Base-by-base conservation (phyloP, 1,140 invertebrate species). In the Mercenaria mercenaria region DNA sequence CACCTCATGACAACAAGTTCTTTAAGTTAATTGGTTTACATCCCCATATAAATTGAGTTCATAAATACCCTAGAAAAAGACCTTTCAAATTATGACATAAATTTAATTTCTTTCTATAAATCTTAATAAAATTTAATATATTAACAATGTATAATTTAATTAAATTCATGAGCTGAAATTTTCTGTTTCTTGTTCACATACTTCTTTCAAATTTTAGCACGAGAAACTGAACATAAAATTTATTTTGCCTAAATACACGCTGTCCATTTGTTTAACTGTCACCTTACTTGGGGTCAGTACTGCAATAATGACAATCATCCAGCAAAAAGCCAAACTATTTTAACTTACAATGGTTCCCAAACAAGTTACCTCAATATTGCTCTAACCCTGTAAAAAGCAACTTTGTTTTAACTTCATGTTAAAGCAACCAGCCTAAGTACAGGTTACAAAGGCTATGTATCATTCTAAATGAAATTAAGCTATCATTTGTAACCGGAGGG, bases 251-350 rank as follows among this genome's bases (percentile, higher is more conserved):
- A 2, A 39, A 72, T 15, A 37, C 11, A 72, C 34, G 20, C 4
- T 72, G 67, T 72, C 67, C 67, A 72, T 72, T 72, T 39, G 23
- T 72, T 39, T 39, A 39, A 72, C 67, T 72, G 67, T 72, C 67
- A 72, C 15, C 15, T 72, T 37, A 29, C 67, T 72, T 39, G n/a
- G 34, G 67, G 67, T 39, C 67, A 72, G 67, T 72, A 39, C 67
- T 41, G 23, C 11, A 37, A 72, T 8, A 37, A 72, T 37, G 67
- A 39, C 34, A 39, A 72, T 72, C 39, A 39, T 6, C 20, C 26
- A n/a, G 34, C n/a, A 29, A 23, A 26, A 72, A 10, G 67, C 34
- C 15, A 72, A n/a, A 72, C 1, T n/a, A 10, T 15, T 26, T 26
- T 72, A 72, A 72, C 67, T 41, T 1, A 23, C 34, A 0, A 18